Conservation (phyloP, 1,140 invertebrate genomes). For the Vollenhovia emeryi region DNA sequence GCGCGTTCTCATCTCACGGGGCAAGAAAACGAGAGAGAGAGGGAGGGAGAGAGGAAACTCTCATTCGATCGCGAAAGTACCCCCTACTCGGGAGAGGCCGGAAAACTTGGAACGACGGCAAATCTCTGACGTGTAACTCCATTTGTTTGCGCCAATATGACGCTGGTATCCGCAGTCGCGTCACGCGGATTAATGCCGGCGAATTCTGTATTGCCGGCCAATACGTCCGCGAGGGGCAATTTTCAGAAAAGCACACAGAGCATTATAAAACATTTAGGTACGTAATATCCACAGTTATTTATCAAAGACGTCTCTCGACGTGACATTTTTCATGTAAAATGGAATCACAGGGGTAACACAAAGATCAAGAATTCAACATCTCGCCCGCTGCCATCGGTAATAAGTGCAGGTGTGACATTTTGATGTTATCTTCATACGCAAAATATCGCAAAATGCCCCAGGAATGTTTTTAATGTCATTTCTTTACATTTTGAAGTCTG, state of each 20-base stretch:
- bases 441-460: too few relatives aligned
- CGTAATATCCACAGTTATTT: background rate
- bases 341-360: background rate
- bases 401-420: too few relatives aligned
- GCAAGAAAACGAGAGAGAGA: background rate
- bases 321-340: background rate
- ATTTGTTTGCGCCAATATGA: background rate
- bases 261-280: background rate
- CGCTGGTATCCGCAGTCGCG: background rate
- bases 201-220: background rate
- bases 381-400: background rate
- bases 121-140: background rate
- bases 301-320: background rate
- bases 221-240: background rate
- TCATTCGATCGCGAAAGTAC: background rate
- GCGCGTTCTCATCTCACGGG: conserved; percentile 24
- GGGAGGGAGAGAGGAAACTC: too few relatives aligned
- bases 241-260: background rate
- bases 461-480: too few relatives aligned
- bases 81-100: background rate
- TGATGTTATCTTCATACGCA: too few relatives aligned
- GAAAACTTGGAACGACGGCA: background rate
- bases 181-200: background rate
- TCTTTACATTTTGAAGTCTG: too few relatives aligned
- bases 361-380: background rate